Evolutionary conservation across 2,888 invertebrate genomes (phyloP).

Genomic region (Temnothorax rugatulus): DNA sequence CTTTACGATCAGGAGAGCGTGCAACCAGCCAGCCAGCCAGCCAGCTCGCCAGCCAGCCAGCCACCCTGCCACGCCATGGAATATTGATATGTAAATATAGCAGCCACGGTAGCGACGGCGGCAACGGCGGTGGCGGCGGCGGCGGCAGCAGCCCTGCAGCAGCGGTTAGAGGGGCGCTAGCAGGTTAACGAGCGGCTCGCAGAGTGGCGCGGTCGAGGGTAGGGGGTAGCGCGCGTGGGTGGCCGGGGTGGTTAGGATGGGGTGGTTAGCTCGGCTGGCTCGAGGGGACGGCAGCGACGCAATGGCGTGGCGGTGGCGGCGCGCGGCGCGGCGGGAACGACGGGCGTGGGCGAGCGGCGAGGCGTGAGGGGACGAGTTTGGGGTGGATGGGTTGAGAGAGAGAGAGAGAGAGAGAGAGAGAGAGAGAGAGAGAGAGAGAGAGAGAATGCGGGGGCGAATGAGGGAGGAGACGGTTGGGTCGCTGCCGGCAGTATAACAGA

Average conservation of each 20-base stretch:
- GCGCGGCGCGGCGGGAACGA: slow-evolving; percentile 27
- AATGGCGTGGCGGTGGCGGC: slow-evolving; percentile 64
- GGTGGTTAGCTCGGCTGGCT: slow-evolving; percentile 60
- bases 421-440: slow-evolving; percentile 60
- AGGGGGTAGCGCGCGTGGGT: slow-evolving; percentile 64
- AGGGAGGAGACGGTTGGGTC: slow-evolving; percentile 79
- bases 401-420: slow-evolving; percentile 61
- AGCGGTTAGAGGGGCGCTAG: slow-evolving; percentile 82
- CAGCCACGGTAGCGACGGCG: slow-evolving; percentile 66
- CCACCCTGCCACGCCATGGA: slow-evolving; percentile 74
- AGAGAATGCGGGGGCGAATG: slow-evolving; percentile 68
- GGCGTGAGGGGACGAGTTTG: slow-evolving; percentile 63
- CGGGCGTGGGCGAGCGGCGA: slow-evolving; percentile 48
- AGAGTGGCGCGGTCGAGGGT: slow-evolving; percentile 74
- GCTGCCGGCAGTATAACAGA: slow-evolving; percentile 85
- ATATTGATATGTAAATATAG: slow-evolving; percentile 86
- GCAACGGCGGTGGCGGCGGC: slow-evolving; percentile 59
- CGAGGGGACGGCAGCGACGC: slow-evolving; percentile 51
- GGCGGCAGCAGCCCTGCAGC: slow-evolving; percentile 55
- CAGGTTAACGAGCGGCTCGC: slow-evolving; percentile 86
- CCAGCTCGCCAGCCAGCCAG: slow-evolving; percentile 49
- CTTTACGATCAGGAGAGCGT: slow-evolving; percentile 64
- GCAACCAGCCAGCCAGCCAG: slow-evolving; percentile 58
- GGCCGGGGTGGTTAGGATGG: slow-evolving; percentile 61
- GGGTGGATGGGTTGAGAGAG: slow-evolving; percentile 54